Base-by-base conservation (phyloP, 2,797 vertebrate genomes). In the Ptychobarbus kaznakovi region DNA sequence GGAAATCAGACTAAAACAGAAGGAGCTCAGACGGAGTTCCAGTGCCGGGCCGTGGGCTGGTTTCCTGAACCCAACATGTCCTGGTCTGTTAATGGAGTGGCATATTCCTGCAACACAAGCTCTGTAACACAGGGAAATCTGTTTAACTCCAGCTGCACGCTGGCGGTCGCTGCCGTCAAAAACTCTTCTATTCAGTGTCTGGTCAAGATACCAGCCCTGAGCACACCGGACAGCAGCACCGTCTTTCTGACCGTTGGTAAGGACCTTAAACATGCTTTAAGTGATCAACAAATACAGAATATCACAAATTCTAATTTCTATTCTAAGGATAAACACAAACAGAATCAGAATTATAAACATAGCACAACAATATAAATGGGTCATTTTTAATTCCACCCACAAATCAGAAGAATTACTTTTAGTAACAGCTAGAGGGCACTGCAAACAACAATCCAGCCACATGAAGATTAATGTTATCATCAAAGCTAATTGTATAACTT, bases 181-280 rank as follows among this genome's bases (percentile, higher is more conserved):
- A 87, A 87, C 82, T 82, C 86, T 2, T 85, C n/a, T 0, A 91
- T 95, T 70, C 86, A 73, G 72, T 96, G 95, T 87, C 74, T 80
- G 88, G 93, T 90, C 0, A 70, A 70, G 1, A 49, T 96, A 18
- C 3, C 73, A 1, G 8, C 87, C 6, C 83, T 94, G 1, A 16
- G 1, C 4, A 79, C 53, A 0, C 93, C 94, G 6, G 25, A n/a
- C 0, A 88, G 75, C 72, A 92, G 89, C 86, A 90, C 87, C 0
- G 89, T 93, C 75, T 90, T 90, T 86, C 44, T 96, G 69, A 83
- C 68, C 0, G 93, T 95, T 6, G 91, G 95, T 96, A 89, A 94
- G 94, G 88, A 65, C 20, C 42, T 15, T 44, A 11, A 18, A 58
- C 81, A 77, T 40, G 10, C 51, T 22, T 44, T 7, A 4, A 69